Base-by-base conservation (phyloP, 2,797 vertebrate genomes). In the Lindbergichthys nudifrons region DNA sequence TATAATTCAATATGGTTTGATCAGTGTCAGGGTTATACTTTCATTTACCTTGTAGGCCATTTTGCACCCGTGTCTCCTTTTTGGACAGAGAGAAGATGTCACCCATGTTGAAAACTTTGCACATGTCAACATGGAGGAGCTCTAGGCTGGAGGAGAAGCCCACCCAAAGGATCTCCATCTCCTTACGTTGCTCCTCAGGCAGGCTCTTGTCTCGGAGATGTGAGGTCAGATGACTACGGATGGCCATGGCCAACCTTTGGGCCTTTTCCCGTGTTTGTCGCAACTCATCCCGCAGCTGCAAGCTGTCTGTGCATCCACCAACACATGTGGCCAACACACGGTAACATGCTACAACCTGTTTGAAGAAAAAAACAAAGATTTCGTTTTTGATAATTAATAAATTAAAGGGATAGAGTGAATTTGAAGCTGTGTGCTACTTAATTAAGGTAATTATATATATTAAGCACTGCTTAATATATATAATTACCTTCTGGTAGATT, bases 91-190 rank as follows among this genome's bases (percentile, higher is more conserved):
- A 88, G 84, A 95, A 94, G 72, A 71, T 76, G 64, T 89, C 77
- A 3, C 83, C 89, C 74, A 96, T 87, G 50, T 84, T 90, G 73
- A 92, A 94, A 64, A 96, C 95, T 72, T 95, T 96, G 81, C 94
- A 94, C 95, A 96, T 95, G 88, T 96, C 95, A 10, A 89, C 43
- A 26, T 96, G 93, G 19, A 96, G 85, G 21, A 96, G 93, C 85
- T 96, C 95, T 36, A 96, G 83, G 73, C 93, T 92, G 72, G 93
- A 95, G 73, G 95, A 95, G 90, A 96, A 96, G 62, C 93, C 87
- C 81, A 96, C 95, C 96, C 95, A 96, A 23, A 95, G 93, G 43
- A 94, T 91, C 84, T 96, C 95, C 75, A 92, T 89, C 81, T 94
- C 92, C 73, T 77, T 90, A 0, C 94, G 88, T 66, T 94, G 88